Conservation (phyloP, 2,113 vertebrate species). For the Megalops atlanticus region DNA sequence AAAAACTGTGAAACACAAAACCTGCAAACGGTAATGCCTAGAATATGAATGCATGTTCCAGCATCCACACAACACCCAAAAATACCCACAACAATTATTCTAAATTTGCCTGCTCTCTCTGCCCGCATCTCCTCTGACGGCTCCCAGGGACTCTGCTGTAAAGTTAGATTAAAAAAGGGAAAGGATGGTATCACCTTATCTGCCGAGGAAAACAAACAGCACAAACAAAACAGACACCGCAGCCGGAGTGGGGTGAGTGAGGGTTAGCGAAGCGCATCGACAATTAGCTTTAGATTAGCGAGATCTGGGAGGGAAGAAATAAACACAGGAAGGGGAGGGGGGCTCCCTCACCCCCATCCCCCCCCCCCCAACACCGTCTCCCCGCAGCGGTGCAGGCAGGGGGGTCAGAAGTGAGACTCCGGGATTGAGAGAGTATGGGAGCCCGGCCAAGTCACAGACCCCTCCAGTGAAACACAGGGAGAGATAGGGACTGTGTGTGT, state of each 20-base stretch:
- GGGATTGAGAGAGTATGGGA: background rate
- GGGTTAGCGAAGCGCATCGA: background rate
- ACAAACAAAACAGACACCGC: background rate
- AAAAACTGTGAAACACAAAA: too few relatives aligned
- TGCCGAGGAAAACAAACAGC: background rate
- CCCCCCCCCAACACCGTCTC: too few relatives aligned
- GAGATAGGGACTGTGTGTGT: too few relatives aligned
- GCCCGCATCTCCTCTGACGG: background rate
- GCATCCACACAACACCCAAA: background rate
- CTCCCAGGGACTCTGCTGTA: background rate
- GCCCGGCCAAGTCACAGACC: too few relatives aligned
- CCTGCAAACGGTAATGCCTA: background rate
- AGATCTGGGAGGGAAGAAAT: slow-evolving; percentile 24
- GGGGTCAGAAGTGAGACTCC: background rate
- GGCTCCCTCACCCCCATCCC: background rate
- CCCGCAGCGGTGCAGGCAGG: background rate
- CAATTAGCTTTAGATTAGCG: background rate
- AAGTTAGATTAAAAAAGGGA: background rate
- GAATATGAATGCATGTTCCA: background rate
- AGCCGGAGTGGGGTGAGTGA: background rate
- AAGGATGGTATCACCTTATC: slow-evolving; percentile 2
- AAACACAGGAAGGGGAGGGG: slow-evolving; percentile 44
- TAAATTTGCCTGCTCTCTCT: background rate
- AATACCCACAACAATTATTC: background rate
- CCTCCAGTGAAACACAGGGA: too few relatives aligned